Base-by-base conservation (phyloP, 1,140 invertebrate genomes). In the Gonatopus flavifemur region DNA sequence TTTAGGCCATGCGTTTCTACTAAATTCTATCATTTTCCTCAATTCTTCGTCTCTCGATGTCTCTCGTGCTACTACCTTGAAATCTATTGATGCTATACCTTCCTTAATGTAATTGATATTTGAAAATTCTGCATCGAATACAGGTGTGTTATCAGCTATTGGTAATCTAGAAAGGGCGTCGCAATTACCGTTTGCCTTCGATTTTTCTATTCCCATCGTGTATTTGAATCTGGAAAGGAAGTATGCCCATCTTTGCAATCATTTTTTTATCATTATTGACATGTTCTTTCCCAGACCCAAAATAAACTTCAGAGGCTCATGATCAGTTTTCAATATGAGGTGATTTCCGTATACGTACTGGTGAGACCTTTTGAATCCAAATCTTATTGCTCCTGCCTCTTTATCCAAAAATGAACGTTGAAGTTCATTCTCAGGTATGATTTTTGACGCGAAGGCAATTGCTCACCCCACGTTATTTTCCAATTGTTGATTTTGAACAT, bases 261-360 rank as follows among this genome's bases (percentile, higher is more conserved):
- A 4, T n/a, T 35, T 19, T 38, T 20, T 25, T 13, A 31, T 19
- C 51, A 31, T 40, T 60, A 58, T 20, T 45, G 45, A 18, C 43
- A 40, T 35, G 20, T 36, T 32, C 60, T 66, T 16, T 40, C 39
- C 18, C 62, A 38, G 22, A 21, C 70, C 63, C 33, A 77, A 76
- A 40, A 77, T 69, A 5, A 33, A 45, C 6, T 59, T 21, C 13
- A 77, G 45, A 5, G 72, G 65, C 51, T 74, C 59, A 38, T 78
- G 73, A 49, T 76, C 75, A 18, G 64, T 75, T 9, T 58, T 38
- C 3, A 74, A 28, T 24, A 44, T 60, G 58, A 78, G 77, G n/a
- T n/a, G n/a, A n/a, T n/a, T n/a, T n/a, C n/a, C n/a, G n/a, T n/a
- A n/a, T n/a, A 44, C 25, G 13, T 33, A 10, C 42, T 33, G n/a